Conservation (phyloP, 35 echinoderm and acorn worm genomes). For the Hemicentrotus pulcherrimus region DNA sequence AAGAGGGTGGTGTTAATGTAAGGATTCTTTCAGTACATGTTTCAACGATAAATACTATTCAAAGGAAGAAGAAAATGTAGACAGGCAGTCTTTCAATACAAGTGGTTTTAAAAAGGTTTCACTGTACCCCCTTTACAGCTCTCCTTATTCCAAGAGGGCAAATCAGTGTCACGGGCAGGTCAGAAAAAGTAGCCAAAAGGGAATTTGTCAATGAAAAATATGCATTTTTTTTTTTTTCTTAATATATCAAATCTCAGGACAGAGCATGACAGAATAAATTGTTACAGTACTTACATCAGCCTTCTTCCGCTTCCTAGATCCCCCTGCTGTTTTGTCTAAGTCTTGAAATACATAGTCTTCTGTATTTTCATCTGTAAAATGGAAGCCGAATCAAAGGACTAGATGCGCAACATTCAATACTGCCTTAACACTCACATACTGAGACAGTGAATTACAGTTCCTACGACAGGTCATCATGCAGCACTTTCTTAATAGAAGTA, state of each 20-base stretch:
- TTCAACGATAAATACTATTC: too few relatives aligned
- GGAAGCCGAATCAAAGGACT: neutral
- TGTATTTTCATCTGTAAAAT: constrained; percentile 12
- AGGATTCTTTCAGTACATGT: too few relatives aligned
- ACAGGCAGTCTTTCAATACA: neutral
- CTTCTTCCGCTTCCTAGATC: neutral
- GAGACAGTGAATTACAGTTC: too few relatives aligned
- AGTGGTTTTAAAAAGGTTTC: neutral
- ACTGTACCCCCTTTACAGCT: neutral
- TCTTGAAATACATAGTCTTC: neutral
- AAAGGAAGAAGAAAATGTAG: too few relatives aligned
- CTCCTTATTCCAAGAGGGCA: neutral
- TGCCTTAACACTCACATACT: too few relatives aligned
- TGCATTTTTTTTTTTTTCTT: neutral
- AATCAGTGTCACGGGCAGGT: neutral
- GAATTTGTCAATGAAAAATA: neutral
- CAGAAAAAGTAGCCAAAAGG: neutral
- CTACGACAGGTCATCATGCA: too few relatives aligned
- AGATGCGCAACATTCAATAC: too few relatives aligned
- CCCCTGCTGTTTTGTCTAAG: neutral
- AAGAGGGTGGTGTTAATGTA: too few relatives aligned
- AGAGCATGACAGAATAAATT: neutral
- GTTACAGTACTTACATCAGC: neutral
- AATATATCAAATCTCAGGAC: neutral
- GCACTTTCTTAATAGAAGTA: too few relatives aligned